Evolutionary conservation across 37 sponge, comb jelly and placozoan genomes (phyloP), one percentile per base, ranked within the genome.

Genomic region (Mnemiopsis leidyi): DNA sequence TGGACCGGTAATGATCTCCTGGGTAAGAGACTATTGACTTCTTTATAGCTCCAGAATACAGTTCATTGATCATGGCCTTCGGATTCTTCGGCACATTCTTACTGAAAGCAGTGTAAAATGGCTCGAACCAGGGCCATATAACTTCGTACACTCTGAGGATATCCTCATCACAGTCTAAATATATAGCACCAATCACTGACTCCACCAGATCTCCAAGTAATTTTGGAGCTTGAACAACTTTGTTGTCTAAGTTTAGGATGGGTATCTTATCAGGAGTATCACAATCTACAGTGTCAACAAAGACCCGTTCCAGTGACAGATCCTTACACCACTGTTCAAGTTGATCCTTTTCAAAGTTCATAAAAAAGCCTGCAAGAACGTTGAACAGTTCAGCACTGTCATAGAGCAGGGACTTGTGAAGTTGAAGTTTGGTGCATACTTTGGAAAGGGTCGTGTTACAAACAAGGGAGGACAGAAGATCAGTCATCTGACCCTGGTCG

Each of bases 201-300:
- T 99, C 99, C 26, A 97, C 33, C 16, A 99, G 28, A 79, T 99
- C 99, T 23, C 96, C 97, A 23, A 99, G 94, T 5, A 95, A 95
- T 38, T 99, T 99, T 2, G 99, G 99, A 40, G 96, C 95, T 34
- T 95, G 94, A 3, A 95, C 69, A 21, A 93, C 95, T 0, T 93
- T 94, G 0, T 69, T 93, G 23, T 97, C 96, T n/a, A 85, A 26
- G 30, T 85, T 37, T 23, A 85, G 21, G n/a, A 39, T 18, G 18
- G 61, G 40, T 3, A 40, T 38, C 48, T 38, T 21, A 23, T 39
- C 90, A 39, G 61, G 90, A 40, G 35, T 39, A 28, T 85, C 90
- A 85, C 35, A 39, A 7, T 35, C 40, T 24, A 85, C 29, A 20
- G 38, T 5, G 9, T 20, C 93, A 7, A 92, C 75, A 69, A 92